Evolutionary conservation across 2,797 vertebrate genomes (phyloP), one percentile per base, ranked within the genome.

Genomic region (Ptychadena robeensis): DNA sequence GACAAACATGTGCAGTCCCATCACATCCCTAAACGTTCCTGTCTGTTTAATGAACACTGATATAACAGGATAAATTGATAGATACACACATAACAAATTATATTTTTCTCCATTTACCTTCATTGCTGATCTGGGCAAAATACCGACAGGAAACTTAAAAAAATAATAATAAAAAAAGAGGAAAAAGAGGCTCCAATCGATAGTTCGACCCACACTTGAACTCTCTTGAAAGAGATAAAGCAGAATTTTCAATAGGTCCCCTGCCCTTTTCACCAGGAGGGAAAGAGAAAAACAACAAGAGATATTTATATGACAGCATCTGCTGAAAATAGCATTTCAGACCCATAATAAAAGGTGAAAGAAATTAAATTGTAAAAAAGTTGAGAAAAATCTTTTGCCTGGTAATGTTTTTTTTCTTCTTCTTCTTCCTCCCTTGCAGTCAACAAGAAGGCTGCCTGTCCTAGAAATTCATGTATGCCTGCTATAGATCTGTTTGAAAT

Each of bases 401-500:
- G 87, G 86, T 88, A 35, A 30, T 73, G 63, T 57, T 70, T 73
- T 59, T 12, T 32, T 66, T 66, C 22, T 67, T 48, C 4, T 91
- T 31, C 53, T 22, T 30, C 30, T 30, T 14, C 3, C 44, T 18
- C 38, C 32, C 34, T 90, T 88, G 90, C 88, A 92, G 91, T 91
- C 91, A 90, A 87, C 88, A 0, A 87, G 74, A 82, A 90, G 86
- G 88, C 87, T 89, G 91, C 94, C 92, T 89, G 72, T 93, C 92
- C 90, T 91, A 91, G 93, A 92, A 93, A 94, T 93, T 93, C 93
- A 90, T 90, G 92, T 94, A 89, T 93, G 93, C 95, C 90, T 94
- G 91, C 95, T 97, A 97, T 97, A 95, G 96, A 98, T 98, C 95
- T 96, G 93, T 94, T 96, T 96, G 96, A 98, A 95, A 98, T 98